These are phyloP conservation scores for Nemotelus nigrinus DNA, from an alignment of 2,888 invertebrate genomes.

Conservation along the genomic window DNA sequence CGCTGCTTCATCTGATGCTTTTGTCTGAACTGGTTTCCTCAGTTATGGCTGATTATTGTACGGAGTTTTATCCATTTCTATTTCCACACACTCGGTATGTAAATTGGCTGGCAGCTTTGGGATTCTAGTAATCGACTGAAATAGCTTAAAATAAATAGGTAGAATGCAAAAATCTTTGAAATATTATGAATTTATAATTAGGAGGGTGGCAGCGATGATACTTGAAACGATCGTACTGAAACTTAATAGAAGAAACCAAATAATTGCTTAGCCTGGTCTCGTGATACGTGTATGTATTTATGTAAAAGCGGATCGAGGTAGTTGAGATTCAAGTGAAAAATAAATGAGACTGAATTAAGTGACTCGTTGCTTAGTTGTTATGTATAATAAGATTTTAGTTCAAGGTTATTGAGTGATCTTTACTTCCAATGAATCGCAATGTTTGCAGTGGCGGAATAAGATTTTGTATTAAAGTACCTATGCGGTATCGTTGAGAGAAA, in stretches of 20 bases:
- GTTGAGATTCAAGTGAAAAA: not conserved
- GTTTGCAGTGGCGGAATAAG: no score
- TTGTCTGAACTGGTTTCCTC: constrained; percentile 37
- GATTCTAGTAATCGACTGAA: no score
- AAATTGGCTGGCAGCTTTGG: no score
- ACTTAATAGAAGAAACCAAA: not conserved
- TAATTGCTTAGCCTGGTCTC: not conserved
- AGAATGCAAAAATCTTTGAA: constrained; percentile 15
- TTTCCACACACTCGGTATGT: no score
- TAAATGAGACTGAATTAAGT: not conserved
- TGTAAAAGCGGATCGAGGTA: not conserved
- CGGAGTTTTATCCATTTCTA: no score
- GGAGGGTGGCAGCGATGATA: constrained; percentile 39
- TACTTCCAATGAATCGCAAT: not conserved
- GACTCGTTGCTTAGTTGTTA: not conserved
- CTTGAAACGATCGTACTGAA: constrained; percentile 20
- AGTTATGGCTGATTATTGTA: not conserved
- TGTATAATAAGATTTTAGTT: constrained; percentile 15
- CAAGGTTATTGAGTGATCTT: constrained; percentile 39
- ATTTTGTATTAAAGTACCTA: no score
- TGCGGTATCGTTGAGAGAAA: no score
- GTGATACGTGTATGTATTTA: not conserved
- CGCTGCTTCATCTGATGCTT: not conserved
- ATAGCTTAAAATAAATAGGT: not conserved
- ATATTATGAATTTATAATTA: constrained; percentile 34